Percentiles rank a stretch among this genome's conserved stretches.
Conservation (phyloP, 2,113 vertebrate genomes). For the Cichladusa arquata region DNA sequence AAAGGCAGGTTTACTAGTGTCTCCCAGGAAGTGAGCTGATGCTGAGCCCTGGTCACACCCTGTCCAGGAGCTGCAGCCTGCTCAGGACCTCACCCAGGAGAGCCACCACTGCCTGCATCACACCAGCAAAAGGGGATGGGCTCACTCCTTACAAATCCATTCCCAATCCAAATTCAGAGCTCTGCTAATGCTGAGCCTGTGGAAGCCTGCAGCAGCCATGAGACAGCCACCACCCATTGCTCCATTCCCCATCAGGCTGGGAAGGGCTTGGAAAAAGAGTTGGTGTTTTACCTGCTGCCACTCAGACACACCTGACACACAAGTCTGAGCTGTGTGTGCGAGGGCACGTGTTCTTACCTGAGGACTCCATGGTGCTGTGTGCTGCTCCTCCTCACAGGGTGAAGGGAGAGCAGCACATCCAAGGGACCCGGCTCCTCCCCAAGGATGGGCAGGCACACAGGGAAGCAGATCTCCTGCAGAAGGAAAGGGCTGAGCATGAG, state of each 20-base stretch:
- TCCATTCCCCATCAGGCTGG: neutral
- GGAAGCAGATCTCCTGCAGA: neutral
- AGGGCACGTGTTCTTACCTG: neutral
- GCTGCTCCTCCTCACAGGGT: neutral
- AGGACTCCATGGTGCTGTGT: neutral
- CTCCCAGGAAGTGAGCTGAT: neutral
- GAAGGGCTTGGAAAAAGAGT: neutral
- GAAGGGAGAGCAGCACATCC: neutral
- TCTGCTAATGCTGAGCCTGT: neutral
- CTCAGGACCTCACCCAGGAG: neutral
- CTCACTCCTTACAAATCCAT: neutral
- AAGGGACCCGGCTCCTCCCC: neutral
- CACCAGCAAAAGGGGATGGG: neutral
- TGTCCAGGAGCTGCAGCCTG: neutral
- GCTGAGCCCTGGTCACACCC: neutral
- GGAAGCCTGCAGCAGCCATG: neutral
- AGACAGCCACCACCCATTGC: rapidly evolving
- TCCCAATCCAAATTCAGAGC: neutral
- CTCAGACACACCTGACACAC: neutral
- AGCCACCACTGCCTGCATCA: neutral
- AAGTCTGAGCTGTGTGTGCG: neutral
- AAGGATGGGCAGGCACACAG: rapidly evolving
- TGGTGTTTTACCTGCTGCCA: neutral
- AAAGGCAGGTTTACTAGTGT: neutral
- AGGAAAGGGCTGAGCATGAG: neutral